Percentiles rank a stretch among this genome's conserved stretches.
These are phyloP conservation scores for Tetramorium bicarinatum DNA, from an alignment of 2,888 invertebrate genomes.

Conservation along the genomic window DNA sequence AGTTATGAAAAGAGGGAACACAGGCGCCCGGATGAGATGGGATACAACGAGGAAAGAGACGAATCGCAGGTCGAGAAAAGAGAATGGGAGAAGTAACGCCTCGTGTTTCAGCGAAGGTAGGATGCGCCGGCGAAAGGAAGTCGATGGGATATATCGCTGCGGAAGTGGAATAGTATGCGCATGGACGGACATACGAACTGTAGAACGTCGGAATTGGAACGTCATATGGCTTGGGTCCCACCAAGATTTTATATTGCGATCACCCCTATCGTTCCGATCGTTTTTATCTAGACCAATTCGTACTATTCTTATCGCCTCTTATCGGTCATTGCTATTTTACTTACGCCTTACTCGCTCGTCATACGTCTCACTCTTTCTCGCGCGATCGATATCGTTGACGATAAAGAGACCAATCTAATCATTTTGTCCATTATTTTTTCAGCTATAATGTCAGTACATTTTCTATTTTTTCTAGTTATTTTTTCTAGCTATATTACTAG, in stretches of 20 bases:
- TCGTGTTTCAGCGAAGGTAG: constrained; percentile 62
- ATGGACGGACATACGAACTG: constrained; percentile 68
- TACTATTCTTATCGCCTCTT: constrained; percentile 68
- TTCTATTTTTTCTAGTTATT: background rate
- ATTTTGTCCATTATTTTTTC: constrained; percentile 1
- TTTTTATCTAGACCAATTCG: constrained; percentile 73
- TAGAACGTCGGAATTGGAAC: constrained; percentile 66
- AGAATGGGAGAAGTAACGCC: constrained; percentile 58
- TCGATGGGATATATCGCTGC: constrained; percentile 75
- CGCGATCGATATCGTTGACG: constrained; percentile 28
- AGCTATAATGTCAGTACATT: background rate
- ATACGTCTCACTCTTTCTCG: constrained; percentile 7
- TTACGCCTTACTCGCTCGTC: constrained; percentile 16
- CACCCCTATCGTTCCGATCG: constrained; percentile 76
- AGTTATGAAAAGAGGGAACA: constrained; percentile 46
- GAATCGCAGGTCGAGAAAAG: constrained; percentile 20
- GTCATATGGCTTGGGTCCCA: constrained; percentile 75
- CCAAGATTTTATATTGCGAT: constrained; percentile 80
- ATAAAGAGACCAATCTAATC: background rate
- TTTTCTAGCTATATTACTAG: background rate
- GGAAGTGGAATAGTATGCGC: constrained; percentile 70
- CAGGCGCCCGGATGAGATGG: constrained; percentile 3
- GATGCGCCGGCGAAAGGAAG: constrained; percentile 65
- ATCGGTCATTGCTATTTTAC: constrained; percentile 38
- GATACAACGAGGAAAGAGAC: constrained; percentile 14